phyloP scores from a whole-genome alignment of 2,113 vertebrate species.

The Puffinus mauretanicus region DNA sequence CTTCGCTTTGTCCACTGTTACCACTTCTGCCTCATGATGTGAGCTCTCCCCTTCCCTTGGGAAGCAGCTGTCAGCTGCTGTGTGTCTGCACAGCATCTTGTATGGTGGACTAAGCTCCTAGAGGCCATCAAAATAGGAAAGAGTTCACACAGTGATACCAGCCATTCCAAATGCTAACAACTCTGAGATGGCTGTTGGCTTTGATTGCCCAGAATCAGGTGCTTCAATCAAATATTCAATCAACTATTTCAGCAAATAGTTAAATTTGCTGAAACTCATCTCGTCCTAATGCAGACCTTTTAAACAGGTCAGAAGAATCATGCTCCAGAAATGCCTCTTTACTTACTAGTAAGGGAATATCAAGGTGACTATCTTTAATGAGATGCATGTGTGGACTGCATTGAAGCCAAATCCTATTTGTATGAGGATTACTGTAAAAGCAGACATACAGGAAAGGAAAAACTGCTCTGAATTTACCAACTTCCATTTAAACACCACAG shows the following conservation, averaged over 20 bases:
- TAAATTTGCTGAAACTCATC: background rate
- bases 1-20: background rate
- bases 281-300: background rate
- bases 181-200: background rate
- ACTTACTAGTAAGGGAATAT: background rate
- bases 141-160: background rate
- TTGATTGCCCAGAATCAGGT: background rate
- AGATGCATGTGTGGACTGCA: background rate
- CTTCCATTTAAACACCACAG: background rate
- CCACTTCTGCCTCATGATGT: background rate
- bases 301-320: background rate
- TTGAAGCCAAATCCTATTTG: background rate
- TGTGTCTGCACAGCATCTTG: background rate
- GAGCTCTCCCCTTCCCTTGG: background rate
- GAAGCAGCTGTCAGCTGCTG: background rate
- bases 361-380: background rate
- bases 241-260: background rate
- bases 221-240: background rate
- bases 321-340: background rate
- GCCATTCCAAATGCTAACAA: background rate
- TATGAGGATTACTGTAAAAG: background rate
- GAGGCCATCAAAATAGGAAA: background rate
- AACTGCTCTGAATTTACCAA: background rate
- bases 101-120: background rate
- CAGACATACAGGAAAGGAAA: background rate